Percentiles rank a stretch among this genome's conserved stretches.
These are phyloP conservation scores for Tachysurus vachellii DNA, from an alignment of 2,113 vertebrate species.

Conservation along the genomic window DNA sequence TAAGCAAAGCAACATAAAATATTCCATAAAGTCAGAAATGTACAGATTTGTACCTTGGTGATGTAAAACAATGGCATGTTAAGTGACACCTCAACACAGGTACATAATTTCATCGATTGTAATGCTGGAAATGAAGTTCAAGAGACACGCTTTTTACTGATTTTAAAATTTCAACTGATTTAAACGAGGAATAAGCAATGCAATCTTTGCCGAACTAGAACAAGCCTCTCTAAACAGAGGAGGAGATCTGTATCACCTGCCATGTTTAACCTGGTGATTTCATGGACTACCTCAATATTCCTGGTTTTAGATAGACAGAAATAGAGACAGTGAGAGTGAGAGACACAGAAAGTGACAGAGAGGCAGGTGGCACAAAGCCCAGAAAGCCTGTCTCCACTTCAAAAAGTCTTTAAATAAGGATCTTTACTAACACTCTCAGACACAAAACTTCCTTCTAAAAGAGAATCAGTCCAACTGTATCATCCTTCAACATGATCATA, in stretches of 20 bases:
- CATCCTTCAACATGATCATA: background rate
- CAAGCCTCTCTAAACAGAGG: background rate
- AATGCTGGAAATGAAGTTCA: background rate
- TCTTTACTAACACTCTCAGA: background rate
- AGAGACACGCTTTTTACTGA: background rate
- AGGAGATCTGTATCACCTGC: background rate
- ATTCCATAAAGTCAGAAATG: background rate
- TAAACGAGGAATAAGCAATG: background rate
- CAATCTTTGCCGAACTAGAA: background rate
- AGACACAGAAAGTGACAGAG: conserved; percentile 21
- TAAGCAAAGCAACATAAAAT: background rate
- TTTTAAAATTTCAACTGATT: background rate
- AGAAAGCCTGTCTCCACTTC: background rate
- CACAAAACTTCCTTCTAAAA: background rate
- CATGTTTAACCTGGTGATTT: background rate
- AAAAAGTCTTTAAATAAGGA: conserved; percentile 17
- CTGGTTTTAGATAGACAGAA: conserved; percentile 19
- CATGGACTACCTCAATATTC: background rate
- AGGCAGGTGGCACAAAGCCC: conserved; percentile 16
- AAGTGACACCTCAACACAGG: background rate
- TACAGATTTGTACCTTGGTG: background rate
- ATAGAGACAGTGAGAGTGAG: conserved; percentile 15
- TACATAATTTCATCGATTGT: background rate
- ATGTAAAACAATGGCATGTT: background rate
- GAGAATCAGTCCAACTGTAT: background rate